Conservation (phyloP, 2,797 vertebrate genomes). For the Rhodeus uyekii region DNA sequence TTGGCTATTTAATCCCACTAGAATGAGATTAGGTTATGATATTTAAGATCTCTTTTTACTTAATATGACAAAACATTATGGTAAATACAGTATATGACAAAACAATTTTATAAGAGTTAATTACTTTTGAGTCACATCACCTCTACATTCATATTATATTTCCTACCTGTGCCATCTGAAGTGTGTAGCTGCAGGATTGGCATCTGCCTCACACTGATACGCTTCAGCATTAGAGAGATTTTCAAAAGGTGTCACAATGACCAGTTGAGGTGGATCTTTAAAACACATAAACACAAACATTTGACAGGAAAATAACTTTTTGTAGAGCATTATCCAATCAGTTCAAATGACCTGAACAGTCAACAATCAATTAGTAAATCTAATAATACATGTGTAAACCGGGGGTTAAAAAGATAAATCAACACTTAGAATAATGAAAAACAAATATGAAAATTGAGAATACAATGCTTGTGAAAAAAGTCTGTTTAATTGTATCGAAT, state of each 20-base stretch:
- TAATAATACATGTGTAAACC: not conserved
- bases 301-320: not conserved
- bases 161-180: conserved; percentile 24
- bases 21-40: not conserved
- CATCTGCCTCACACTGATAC: conserved; percentile 28
- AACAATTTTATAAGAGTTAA: not conserved
- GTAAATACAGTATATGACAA: not conserved
- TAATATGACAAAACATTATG: not conserved
- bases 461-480: not conserved
- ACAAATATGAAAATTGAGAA: not conserved
- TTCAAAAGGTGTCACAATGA: not conserved
- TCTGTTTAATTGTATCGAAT: not conserved
- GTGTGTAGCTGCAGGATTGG: conserved; percentile 9
- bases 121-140: not conserved
- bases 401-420: not conserved
- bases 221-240: not conserved
- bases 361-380: not conserved
- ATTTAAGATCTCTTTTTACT: not conserved
- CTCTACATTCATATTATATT: not conserved
- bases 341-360: not conserved
- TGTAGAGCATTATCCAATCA: not conserved
- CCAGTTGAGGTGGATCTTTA: conserved; percentile 21
- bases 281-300: not conserved
- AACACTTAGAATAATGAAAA: not conserved
- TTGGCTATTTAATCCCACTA: not conserved